These are phyloP conservation scores for Eurystomus glaucurus DNA, from an alignment of 2,797 vertebrate genomes.

Conservation along the genomic window DNA sequence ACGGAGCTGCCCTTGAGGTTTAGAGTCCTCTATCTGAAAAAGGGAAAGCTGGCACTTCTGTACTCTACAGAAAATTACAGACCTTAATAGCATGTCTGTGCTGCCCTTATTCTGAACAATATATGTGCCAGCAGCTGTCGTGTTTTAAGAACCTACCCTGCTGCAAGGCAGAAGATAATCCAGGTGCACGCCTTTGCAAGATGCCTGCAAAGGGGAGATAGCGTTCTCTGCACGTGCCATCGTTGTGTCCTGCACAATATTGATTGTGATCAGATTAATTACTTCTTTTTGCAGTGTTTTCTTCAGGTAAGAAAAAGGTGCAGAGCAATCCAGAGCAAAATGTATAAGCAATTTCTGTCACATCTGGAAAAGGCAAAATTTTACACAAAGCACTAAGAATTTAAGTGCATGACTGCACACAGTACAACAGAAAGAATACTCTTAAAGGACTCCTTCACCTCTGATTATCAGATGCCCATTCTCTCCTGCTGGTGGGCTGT, in stretches of 20 bases:
- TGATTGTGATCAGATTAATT: neutral
- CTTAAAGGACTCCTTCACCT: neutral
- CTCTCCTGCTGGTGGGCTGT: neutral
- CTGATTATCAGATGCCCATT: neutral
- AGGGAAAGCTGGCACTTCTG: neutral
- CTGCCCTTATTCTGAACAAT: neutral
- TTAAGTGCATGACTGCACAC: neutral
- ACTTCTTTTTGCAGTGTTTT: conserved; percentile 1
- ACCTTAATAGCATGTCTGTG: neutral
- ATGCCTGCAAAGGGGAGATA: neutral
- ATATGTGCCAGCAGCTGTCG: neutral
- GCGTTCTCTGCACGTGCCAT: neutral
- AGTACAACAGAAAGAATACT: neutral
- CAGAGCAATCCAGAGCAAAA: neutral
- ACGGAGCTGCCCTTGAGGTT: neutral
- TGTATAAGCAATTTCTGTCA: neutral
- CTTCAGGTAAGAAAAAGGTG: neutral
- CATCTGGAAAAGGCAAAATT: neutral
- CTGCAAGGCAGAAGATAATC: neutral
- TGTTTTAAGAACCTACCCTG: neutral
- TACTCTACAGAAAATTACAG: neutral
- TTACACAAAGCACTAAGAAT: neutral
- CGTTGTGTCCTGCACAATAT: neutral
- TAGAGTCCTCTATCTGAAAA: neutral
- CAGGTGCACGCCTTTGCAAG: neutral